Conservation (phyloP, 1,140 invertebrate species). For the Bemisia tabaci region DNA sequence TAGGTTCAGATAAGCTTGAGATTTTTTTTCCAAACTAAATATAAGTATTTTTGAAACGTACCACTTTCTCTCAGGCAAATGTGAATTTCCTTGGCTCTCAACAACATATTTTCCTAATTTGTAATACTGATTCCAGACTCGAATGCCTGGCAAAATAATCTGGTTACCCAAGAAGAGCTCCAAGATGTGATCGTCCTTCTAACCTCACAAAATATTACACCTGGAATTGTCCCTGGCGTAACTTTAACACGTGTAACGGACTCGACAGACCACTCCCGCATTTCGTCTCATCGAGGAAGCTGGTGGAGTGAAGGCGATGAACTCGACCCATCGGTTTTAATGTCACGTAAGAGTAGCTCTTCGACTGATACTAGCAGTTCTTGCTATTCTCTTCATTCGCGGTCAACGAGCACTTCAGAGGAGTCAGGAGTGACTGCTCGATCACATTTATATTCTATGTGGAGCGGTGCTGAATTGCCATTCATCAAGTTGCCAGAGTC, state of each 20-base stretch:
- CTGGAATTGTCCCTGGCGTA: slow-evolving; percentile 9
- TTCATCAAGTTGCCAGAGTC: slow-evolving; percentile 37
- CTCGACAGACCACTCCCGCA: slow-evolving; percentile 7
- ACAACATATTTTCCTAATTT: too few relatives aligned
- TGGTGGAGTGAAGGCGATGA: slow-evolving; percentile 21
- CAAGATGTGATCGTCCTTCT: slow-evolving; percentile 49
- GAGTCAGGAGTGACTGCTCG: slow-evolving; percentile 10
- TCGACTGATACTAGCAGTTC: slow-evolving; percentile 41
- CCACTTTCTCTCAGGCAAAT: too few relatives aligned
- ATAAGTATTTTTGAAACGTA: too few relatives aligned
- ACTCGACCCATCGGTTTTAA: slow-evolving; percentile 13
- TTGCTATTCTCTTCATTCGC: slow-evolving; percentile 42
- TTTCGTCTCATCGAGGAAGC: slow-evolving; percentile 16
- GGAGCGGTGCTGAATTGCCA: slow-evolving; percentile 37
- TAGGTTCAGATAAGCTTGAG: too few relatives aligned
- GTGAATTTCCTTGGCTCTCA: too few relatives aligned
- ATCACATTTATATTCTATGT: slow-evolving; percentile 40
- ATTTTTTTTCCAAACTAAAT: too few relatives aligned
- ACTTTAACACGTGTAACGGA: slow-evolving; percentile 13
- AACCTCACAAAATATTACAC: slow-evolving; percentile 31
- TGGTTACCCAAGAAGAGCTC: slow-evolving; percentile 46
- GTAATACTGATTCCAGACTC: slow-evolving; percentile 36
- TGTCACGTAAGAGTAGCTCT: slow-evolving; percentile 42
- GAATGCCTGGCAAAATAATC: slow-evolving; percentile 35
- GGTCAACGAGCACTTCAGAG: slow-evolving; percentile 36